Base-by-base conservation (phyloP, 2,888 invertebrate species). In the Pyrgus malvae region DNA sequence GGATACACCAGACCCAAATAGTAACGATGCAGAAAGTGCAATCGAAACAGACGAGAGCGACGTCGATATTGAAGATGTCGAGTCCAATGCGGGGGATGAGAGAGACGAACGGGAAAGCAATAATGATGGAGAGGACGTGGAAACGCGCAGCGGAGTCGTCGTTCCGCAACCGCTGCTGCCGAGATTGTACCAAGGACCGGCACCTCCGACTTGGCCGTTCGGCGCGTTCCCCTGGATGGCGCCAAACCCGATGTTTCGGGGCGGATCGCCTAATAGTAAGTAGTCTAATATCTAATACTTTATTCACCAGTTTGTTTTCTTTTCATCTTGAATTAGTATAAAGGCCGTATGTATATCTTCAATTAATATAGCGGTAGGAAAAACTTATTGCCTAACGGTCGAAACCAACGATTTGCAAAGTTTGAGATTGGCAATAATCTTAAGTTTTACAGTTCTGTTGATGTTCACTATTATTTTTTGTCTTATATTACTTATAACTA, bases 211-310 rank as follows among this genome's bases (percentile, higher is more conserved):
- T 53, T 92, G 93, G 93, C 91, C 92, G 46, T 92, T 94, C 63
- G 91, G 93, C 14, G 93, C 94, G 56, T 93, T 94, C 64, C 92
- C 93, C 12, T 93, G 93, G 91, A 91, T 94, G 81, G 91, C 92
- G 9, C 92, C 91, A 17, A 92, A 92, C 66, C 92, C 91, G 2
- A 92, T 90, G 85, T 92, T 93, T 64, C 78, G 93, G 65, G 85
- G 90, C 23, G 88, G 91, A 57, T 92, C 92, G 5, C 92, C 92
- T 46, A 92, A 92, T 73, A 87, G 93, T 93, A 84, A 91, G 91
- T 91, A 58, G n/a, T n/a, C n/a, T n/a, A n/a, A n/a, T n/a, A n/a
- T n/a, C n/a, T n/a, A n/a, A n/a, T n/a, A n/a, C n/a, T n/a, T n/a
- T n/a, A n/a, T n/a, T n/a, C n/a, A n/a, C n/a, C n/a, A n/a, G n/a